Evolutionary conservation across 2,113 vertebrate species (phyloP).

Genomic region (Hypomesus transpacificus): DNA sequence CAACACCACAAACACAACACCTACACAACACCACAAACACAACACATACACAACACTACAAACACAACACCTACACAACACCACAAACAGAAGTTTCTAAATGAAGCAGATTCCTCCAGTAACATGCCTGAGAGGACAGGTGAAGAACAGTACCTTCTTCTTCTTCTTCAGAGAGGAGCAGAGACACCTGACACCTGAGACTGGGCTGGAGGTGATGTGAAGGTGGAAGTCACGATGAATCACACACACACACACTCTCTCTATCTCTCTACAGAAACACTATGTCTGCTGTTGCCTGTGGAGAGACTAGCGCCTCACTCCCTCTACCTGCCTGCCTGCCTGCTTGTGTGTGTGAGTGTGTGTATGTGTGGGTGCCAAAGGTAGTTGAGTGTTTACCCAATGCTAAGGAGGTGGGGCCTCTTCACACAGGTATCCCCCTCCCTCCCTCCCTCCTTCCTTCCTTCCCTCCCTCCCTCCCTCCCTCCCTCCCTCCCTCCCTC

Average conservation of each 20-base stretch:
- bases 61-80: not conserved
- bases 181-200: too few species aligned
- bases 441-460: constrained; percentile 4
- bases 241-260: not conserved
- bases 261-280: too few species aligned
- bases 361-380: constrained; percentile 55
- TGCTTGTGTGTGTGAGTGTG: constrained; percentile 29
- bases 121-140: too few species aligned
- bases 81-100: not conserved
- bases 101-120: too few species aligned
- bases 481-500: constrained; percentile 5
- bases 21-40: too few species aligned
- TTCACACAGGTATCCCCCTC: constrained; percentile 59
- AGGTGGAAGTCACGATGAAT: too few species aligned
- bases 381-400: constrained; percentile 66
- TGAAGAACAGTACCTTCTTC: not conserved
- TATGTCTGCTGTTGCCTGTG: too few species aligned
- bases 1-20: not conserved
- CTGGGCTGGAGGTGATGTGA: too few species aligned
- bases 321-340: constrained; percentile 27
- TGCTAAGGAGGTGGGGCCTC: constrained; percentile 56
- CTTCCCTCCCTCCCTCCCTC: constrained; percentile 13
- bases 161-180: not conserved
- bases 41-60: too few species aligned
- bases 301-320: not conserved